These are phyloP conservation scores for Empidonax traillii DNA, from an alignment of 2,113 vertebrate species.

Conservation along the genomic window DNA sequence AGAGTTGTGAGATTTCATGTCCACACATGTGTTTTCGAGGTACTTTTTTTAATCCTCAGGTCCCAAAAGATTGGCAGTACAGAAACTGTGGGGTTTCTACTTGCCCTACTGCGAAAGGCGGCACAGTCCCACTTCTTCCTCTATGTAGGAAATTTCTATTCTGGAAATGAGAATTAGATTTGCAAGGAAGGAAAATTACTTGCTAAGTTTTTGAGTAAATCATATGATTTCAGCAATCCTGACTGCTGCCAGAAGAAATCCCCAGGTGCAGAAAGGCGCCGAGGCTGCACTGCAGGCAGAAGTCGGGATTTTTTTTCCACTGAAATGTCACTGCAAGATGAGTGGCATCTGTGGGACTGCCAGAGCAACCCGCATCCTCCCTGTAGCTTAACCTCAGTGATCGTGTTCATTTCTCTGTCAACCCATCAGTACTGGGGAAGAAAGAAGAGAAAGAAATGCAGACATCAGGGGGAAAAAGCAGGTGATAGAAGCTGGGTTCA, in stretches of 20 bases:
- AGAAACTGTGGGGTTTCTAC: neutral
- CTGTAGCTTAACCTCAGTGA: neutral
- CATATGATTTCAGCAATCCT: neutral
- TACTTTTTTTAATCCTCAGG: neutral
- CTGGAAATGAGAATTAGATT: neutral
- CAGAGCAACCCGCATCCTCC: slow-evolving; percentile 35
- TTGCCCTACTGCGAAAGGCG: neutral
- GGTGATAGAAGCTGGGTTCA: neutral
- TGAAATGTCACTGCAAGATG: neutral
- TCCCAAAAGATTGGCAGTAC: neutral
- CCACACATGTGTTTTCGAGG: neutral
- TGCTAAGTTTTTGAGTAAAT: neutral
- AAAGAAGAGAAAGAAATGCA: neutral
- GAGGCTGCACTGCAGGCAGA: neutral
- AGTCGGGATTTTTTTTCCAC: neutral
- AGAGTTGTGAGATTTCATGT: neutral
- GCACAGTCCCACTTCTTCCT: neutral
- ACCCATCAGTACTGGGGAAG: neutral
- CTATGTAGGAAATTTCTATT: neutral
- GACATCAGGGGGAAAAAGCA: neutral
- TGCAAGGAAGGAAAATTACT: neutral
- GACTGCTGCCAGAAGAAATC: neutral
- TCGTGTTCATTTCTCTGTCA: neutral
- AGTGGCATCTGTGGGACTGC: neutral
- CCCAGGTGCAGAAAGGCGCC: neutral